phyloP scores from a whole-genome alignment of 2,888 invertebrate species.

The Bursaphelenchus okinawaensis region DNA sequence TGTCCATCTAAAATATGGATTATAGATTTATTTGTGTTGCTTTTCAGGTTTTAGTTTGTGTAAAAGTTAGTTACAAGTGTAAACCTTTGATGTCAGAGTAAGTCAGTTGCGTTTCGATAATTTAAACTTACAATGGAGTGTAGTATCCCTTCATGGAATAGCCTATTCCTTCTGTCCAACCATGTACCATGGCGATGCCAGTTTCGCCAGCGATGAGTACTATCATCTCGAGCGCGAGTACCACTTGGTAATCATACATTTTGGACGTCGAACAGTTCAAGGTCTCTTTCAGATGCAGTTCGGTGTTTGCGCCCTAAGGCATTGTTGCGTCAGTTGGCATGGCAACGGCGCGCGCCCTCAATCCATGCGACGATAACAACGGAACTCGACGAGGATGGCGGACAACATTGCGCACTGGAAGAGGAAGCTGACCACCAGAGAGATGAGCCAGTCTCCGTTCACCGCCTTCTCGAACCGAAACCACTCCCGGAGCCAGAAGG shows the following conservation, averaged over 20 bases:
- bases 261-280: not conserved
- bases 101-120: too few species aligned
- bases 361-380: conserved; percentile 21
- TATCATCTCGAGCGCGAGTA: conserved; percentile 25
- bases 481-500: conserved; percentile 19
- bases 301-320: not conserved
- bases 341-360: conserved; percentile 9
- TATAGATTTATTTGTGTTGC: not conserved
- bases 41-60: too few species aligned
- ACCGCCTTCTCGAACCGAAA: not conserved
- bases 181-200: conserved; percentile 29
- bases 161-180: conserved; percentile 34
- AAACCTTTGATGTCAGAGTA: too few species aligned
- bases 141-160: conserved; percentile 26
- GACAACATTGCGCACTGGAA: conserved; percentile 20
- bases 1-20: conserved; percentile 23
- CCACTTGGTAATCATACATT: conserved; percentile 21
- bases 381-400: conserved; percentile 22
- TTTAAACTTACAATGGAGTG: conserved; percentile 25
- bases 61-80: too few species aligned
- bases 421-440: conserved; percentile 6
- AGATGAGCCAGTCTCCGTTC: conserved; percentile 28
- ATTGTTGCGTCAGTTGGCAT: not conserved
- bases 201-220: conserved; percentile 33
- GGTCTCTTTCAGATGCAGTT: not conserved